Percentiles rank a stretch among this genome's conserved stretches.
Conservation (phyloP, 2,113 vertebrate genomes). For the Anolis carolinensis region DNA sequence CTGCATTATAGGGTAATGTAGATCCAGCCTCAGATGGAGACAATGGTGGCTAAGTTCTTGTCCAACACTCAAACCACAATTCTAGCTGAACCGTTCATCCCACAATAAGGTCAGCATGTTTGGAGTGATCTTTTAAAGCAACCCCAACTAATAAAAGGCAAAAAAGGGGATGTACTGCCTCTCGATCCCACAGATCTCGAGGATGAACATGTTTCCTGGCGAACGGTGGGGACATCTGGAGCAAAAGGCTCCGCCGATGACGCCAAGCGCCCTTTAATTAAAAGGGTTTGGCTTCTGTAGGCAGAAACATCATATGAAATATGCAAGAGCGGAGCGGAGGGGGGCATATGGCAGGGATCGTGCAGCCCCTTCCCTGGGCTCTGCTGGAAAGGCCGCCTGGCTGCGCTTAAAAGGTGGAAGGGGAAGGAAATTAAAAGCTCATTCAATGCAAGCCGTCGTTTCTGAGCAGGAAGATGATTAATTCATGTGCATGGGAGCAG, state of each 20-base stretch:
- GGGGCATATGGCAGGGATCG: not conserved
- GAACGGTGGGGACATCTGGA: not conserved
- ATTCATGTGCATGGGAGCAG: not conserved
- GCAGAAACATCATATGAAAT: not conserved
- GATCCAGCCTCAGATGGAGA: too few relatives aligned
- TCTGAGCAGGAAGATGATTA: not conserved
- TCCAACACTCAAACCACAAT: too few relatives aligned
- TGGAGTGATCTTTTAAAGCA: too few relatives aligned
- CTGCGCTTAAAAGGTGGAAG: not conserved
- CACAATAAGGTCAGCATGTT: too few relatives aligned
- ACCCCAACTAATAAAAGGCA: too few relatives aligned
- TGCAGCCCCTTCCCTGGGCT: not conserved
- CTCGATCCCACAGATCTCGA: too few relatives aligned
- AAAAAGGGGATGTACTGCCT: too few relatives aligned
- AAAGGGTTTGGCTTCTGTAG: not conserved
- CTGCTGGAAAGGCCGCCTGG: not conserved
- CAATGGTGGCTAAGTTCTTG: too few relatives aligned
- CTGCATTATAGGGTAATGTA: too few relatives aligned
- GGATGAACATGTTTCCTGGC: too few relatives aligned
- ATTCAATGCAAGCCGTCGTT: not conserved
- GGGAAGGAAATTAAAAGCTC: slow-evolving; percentile 20
- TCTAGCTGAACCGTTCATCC: too few relatives aligned
- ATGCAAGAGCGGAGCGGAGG: not conserved
- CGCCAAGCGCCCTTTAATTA: not conserved
- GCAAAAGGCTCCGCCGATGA: not conserved